Conservation (phyloP, 2,113 vertebrate species). For the Monarcha castaneiventris region DNA sequence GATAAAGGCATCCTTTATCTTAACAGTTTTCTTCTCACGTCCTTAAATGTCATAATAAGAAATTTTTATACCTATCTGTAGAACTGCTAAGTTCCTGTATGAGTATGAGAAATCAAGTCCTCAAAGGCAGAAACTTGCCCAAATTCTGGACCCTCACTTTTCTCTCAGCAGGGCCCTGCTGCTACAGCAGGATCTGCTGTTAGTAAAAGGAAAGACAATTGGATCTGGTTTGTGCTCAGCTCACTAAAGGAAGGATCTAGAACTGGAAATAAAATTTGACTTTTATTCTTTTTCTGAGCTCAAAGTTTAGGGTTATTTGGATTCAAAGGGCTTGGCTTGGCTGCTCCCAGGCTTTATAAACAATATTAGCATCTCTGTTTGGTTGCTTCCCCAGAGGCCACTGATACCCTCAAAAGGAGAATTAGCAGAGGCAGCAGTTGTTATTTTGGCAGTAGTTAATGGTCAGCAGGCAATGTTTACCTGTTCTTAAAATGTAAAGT, state of each 20-base stretch:
- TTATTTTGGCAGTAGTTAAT: not conserved
- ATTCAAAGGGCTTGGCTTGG: not conserved
- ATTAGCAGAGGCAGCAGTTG: not conserved
- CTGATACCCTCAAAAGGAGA: not conserved
- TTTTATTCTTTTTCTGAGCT: not conserved
- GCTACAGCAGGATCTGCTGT: not conserved
- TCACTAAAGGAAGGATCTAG: not conserved
- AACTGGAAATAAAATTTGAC: not conserved
- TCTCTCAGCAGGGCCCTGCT: not conserved
- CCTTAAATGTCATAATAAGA: not conserved
- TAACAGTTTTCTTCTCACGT: not conserved
- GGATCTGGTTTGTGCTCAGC: not conserved
- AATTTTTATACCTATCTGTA: not conserved
- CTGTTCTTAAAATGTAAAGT: not conserved
- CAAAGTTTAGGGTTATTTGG: not conserved
- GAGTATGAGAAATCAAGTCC: not conserved
- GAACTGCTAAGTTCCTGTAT: not conserved
- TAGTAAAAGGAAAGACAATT: not conserved
- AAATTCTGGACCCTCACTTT: not conserved
- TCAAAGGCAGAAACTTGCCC: not conserved
- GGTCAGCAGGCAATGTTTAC: not conserved
- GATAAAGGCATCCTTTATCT: not conserved
- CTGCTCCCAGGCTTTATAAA: not conserved
- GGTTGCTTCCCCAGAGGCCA: not conserved
- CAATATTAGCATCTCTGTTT: not conserved